A percentile compares a stretch with the other conserved stretches of the same genome.
phyloP scores from a whole-genome alignment of 2,113 vertebrate species.

The Cochlearius cochlearius region DNA sequence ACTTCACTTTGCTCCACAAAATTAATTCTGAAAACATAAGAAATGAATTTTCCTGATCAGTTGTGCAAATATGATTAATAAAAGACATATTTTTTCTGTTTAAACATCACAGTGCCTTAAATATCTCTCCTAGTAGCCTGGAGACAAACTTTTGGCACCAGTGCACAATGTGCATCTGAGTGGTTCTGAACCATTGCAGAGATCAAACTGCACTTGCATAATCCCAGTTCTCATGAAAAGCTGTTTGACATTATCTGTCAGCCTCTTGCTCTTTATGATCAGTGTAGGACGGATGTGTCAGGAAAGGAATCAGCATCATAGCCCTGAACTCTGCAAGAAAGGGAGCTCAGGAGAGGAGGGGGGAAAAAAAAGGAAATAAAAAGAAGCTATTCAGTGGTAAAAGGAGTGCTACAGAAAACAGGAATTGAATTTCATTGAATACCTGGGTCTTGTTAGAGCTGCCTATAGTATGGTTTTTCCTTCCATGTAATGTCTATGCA shows the following conservation, averaged over 20 bases:
- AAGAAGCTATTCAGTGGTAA: not conserved
- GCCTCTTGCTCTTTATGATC: conserved; percentile 12
- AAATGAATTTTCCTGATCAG: conserved; percentile 67
- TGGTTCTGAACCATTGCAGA: not conserved
- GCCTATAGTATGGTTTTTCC: not conserved
- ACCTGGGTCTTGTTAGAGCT: conserved; percentile 43
- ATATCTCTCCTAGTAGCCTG: conserved; percentile 46
- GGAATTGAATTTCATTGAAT: conserved; percentile 46
- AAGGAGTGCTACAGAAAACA: not conserved
- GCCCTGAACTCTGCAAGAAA: not conserved
- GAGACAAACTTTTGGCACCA: conserved; percentile 42
- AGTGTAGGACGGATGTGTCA: not conserved
- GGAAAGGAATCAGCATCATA: not conserved
- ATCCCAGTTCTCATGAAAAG: not conserved
- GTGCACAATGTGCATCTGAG: not conserved
- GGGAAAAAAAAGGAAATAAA: not conserved
- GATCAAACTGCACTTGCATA: not conserved
- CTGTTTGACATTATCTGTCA: conserved; percentile 21
- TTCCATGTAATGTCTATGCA: not conserved
- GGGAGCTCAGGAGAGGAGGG: not conserved
- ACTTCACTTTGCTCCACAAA: conserved; percentile 63
- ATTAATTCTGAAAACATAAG: conserved; percentile 69
- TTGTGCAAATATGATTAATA: conserved; percentile 73
- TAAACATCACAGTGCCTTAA: conserved; percentile 42
- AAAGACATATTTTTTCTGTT: conserved; percentile 53